A percentile compares a stretch with the other conserved stretches of the same genome.
These are phyloP conservation scores for Vombatus ursinus DNA, from an alignment of 2,113 vertebrate species.

Conservation along the genomic window DNA sequence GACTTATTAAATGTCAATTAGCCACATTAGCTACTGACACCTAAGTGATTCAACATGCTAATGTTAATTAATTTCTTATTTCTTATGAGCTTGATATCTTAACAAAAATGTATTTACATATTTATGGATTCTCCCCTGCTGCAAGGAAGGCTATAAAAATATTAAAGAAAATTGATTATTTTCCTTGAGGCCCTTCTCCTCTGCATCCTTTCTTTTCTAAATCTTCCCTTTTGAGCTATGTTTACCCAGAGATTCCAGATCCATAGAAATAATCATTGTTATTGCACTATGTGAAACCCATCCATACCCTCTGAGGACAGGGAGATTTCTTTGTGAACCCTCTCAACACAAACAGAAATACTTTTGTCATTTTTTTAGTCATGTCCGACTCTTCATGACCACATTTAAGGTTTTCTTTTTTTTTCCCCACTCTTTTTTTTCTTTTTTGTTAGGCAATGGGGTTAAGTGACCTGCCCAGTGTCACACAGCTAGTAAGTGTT, in stretches of 20 bases:
- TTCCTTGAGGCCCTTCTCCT: background rate
- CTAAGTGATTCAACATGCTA: conserved; percentile 72
- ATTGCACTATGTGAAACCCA: background rate
- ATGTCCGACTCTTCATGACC: background rate
- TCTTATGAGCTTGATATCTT: conserved; percentile 71
- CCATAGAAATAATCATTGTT: background rate
- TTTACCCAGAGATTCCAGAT: background rate
- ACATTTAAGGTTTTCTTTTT: background rate
- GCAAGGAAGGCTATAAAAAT: conserved; percentile 28
- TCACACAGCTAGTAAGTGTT: no score
- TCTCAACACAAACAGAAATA: background rate
- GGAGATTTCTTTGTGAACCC: background rate
- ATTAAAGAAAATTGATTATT: conserved; percentile 36
- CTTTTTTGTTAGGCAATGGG: no score
- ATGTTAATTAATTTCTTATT: conserved; percentile 77
- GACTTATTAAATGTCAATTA: conserved; percentile 73
- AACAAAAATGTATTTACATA: conserved; percentile 73
- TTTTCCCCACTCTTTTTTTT: no score
- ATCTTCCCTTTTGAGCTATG: background rate
- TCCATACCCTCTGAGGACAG: background rate
- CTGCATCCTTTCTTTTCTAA: background rate
- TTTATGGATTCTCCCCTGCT: conserved; percentile 61
- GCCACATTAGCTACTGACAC: conserved; percentile 74
- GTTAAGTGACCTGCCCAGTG: no score
- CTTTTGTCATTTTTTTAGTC: background rate